Percentiles rank a stretch among this genome's conserved stretches.
Conservation (phyloP, 23 tunicate species). For the Ciona savignyi region DNA sequence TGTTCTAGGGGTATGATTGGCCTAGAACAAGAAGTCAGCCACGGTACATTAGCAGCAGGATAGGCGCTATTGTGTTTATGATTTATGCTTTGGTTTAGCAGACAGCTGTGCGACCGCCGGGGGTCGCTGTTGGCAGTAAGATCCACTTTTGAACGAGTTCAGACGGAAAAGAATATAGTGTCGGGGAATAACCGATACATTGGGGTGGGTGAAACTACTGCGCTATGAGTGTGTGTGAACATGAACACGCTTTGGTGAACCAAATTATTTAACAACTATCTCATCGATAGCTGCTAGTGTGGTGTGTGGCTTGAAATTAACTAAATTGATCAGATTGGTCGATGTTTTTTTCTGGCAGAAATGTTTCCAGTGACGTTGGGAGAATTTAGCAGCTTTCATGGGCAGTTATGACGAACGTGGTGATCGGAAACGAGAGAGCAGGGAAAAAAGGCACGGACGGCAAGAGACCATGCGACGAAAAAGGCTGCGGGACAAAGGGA, state of each 20-base stretch:
- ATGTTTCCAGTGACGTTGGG: no score
- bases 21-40: not conserved
- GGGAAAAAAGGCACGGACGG: slow-evolving; percentile 1
- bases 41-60: not conserved
- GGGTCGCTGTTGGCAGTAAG: not conserved
- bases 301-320: no score
- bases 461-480: not conserved
- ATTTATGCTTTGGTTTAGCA: slow-evolving; percentile 1
- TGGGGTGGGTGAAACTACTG: no score
- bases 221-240: no score
- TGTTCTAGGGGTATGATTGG: not conserved
- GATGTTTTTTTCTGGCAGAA: no score
- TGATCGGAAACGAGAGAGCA: not conserved
- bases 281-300: no score
- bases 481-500: no score
- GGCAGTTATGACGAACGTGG: not conserved
- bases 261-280: no score
- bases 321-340: no score
- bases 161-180: not conserved
- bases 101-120: not conserved
- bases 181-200: no score
- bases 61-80: not conserved
- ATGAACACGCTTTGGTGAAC: no score
- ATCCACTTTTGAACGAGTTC: not conserved
- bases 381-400: not conserved